Evolutionary conservation across 2,797 vertebrate species (phyloP).

Genomic region (Propithecus perrieri): DNA sequence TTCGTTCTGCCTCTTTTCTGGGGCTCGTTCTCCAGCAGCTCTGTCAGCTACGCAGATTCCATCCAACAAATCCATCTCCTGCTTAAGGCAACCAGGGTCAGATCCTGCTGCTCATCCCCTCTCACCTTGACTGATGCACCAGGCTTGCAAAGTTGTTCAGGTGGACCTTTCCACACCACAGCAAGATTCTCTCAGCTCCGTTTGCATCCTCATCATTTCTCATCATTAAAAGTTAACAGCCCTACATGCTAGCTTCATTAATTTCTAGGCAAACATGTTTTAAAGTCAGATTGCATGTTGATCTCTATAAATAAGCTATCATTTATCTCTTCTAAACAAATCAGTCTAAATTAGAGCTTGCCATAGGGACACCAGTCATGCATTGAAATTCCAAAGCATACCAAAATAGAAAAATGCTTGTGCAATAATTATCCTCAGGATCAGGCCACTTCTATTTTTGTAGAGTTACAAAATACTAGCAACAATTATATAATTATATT

Average conservation of each 20-base stretch:
- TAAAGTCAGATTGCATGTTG: constrained; percentile 52
- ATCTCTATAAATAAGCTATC: constrained; percentile 60
- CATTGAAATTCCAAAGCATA: constrained; percentile 16
- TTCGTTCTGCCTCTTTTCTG: not conserved
- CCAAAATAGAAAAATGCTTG: not conserved
- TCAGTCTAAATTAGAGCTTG: constrained; percentile 58
- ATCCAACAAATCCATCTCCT: not conserved
- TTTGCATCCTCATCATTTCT: not conserved
- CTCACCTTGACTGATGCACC: not conserved
- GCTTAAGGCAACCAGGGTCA: not conserved
- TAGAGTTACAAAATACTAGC: not conserved
- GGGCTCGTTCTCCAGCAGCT: not conserved
- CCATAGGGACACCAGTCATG: not conserved
- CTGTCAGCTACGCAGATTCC: not conserved
- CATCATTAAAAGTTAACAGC: constrained; percentile 43
- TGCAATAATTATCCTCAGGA: not conserved
- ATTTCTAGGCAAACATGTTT: constrained; percentile 60
- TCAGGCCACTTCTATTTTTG: not conserved
- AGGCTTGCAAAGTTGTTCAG: not conserved
- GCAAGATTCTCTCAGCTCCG: not conserved
- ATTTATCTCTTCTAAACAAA: constrained; percentile 57
- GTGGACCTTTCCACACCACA: not conserved
- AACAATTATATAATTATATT: not conserved
- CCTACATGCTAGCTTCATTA: constrained; percentile 22
- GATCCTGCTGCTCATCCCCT: not conserved